These are phyloP conservation scores for Metridium senile DNA, from an alignment of 92 coral and sea anemone species.

Conservation along the genomic window DNA sequence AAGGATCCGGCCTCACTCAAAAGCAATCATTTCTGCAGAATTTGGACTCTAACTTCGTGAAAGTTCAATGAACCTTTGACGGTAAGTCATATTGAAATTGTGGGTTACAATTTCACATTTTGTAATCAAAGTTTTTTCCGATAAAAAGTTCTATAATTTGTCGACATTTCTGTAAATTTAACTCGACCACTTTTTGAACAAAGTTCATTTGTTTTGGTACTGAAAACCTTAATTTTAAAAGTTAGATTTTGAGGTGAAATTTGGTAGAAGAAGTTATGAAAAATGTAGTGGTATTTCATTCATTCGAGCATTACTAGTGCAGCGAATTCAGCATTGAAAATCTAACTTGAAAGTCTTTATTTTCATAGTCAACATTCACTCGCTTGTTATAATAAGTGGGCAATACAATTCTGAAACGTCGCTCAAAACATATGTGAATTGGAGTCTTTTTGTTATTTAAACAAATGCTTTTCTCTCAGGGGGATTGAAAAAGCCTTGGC, in stretches of 20 bases:
- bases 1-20: background rate
- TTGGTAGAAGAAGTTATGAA: background rate
- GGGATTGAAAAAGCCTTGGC: conserved; percentile 6
- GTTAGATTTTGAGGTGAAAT: too few relatives aligned
- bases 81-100: too few relatives aligned
- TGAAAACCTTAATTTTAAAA: too few relatives aligned
- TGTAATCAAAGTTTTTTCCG: too few relatives aligned
- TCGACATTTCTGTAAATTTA: too few relatives aligned
- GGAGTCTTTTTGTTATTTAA: conserved; percentile 27
- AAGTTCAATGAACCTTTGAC: too few relatives aligned
- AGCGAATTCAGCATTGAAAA: background rate
- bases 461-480: conserved; percentile 39
- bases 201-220: background rate
- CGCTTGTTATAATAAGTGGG: conserved; percentile 18
- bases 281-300: background rate
- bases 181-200: background rate
- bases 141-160: too few relatives aligned
- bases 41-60: too few relatives aligned
- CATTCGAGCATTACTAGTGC: background rate
- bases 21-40: background rate
- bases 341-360: background rate
- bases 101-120: background rate
- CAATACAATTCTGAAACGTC: conserved; percentile 5
- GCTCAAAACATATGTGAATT: conserved; percentile 7
- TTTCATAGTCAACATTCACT: conserved; percentile 20